Evolutionary conservation across 2,888 invertebrate species (phyloP), one percentile per base, ranked within the genome.

Genomic region (Sarcophaga caerulescens): DNA sequence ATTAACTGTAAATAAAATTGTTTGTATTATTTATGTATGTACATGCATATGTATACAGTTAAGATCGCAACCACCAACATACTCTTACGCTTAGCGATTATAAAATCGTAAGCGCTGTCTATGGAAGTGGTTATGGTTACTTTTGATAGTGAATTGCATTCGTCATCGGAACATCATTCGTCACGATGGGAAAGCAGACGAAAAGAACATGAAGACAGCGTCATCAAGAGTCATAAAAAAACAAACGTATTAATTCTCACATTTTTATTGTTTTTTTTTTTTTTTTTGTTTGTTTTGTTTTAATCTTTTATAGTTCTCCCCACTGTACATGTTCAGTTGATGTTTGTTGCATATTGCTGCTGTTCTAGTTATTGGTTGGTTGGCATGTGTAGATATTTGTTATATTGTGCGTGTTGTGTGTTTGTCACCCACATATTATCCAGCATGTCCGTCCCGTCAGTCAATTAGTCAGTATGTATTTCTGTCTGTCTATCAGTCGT

Each of bases 171-270:
- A 79, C 59, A 25, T 68, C 21, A 60, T 57, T 66, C 62, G 60
- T 6, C 35, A 70, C 59, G 12, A 73, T 73, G n/a, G 66, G 44
- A 44, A 70, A 21, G 25, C 17, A 21, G 12, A 12, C 21, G 11
- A n/a, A 10, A 19, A 70, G 3, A 17, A 59, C n/a, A n/a, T 17
- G 21, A 21, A 25, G 45, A 75, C 77, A 78, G 68, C 79, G 80
- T 76, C 85, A 85, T 82, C 76, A 60, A 85, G 60, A 65, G 73
- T 81, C 79, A 79, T 82, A 79, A 82, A 75, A 78, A 57, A 57
- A 78, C 73, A 66, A 81, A 81, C 12, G 52, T 52, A 74, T 52
- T 68, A 68, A 62, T 66, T 66, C 60, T 73, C 52, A 62, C 47
- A 71, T 60, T 59, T 52, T 52, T 52, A 14, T 52, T 17, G 12